phyloP scores from a whole-genome alignment of 2,113 vertebrate genomes.

The Acinonyx jubatus region DNA sequence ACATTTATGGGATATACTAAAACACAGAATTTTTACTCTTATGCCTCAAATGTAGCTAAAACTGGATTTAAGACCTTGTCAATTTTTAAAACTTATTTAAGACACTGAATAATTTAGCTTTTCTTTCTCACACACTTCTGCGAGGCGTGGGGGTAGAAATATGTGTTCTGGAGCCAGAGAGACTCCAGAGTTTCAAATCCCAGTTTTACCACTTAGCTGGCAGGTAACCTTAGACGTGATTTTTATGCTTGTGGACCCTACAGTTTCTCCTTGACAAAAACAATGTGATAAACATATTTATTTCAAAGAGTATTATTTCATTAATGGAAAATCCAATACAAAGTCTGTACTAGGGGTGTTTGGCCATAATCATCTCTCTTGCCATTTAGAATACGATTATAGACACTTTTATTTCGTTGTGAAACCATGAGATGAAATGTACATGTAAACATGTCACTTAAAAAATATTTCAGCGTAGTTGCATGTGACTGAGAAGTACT shows the following conservation, averaged over 20 bases:
- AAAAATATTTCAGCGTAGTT: neutral
- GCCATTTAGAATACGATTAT: neutral
- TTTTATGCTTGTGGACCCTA: neutral
- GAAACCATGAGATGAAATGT: neutral
- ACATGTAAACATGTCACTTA: neutral
- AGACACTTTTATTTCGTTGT: neutral
- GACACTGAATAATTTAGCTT: neutral
- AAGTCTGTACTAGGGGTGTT: neutral
- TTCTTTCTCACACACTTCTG: neutral
- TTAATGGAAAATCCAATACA: neutral
- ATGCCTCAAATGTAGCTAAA: constrained; percentile 26
- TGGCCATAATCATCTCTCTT: neutral
- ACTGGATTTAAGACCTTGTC: constrained; percentile 19
- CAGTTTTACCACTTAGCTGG: neutral
- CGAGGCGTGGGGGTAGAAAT: neutral
- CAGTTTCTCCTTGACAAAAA: neutral
- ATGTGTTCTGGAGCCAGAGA: neutral
- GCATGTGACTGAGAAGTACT: neutral
- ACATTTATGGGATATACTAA: neutral
- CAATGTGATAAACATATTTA: neutral
- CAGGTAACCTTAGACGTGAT: neutral
- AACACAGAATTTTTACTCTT: neutral
- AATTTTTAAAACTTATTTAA: constrained; percentile 18
- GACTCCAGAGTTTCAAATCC: neutral
- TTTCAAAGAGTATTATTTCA: neutral